Evolutionary conservation across 2,113 vertebrate species (phyloP).

Genomic region (Erythrolamprus reginae): DNA sequence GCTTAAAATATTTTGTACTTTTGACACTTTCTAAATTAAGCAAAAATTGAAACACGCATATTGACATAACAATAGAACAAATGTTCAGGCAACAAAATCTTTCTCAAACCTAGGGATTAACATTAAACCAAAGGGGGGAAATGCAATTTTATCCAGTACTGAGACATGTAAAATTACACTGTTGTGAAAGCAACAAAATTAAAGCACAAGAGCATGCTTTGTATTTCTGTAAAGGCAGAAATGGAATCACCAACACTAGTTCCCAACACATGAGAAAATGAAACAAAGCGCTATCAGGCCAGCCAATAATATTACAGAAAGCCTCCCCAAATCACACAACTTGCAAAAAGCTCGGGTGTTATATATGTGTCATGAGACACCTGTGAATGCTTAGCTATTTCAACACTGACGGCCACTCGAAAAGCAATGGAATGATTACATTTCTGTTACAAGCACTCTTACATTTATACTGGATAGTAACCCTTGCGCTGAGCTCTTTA

Average conservation of each 20-base stretch:
- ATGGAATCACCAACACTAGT: slow-evolving; percentile 41
- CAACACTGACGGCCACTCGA: slow-evolving; percentile 64
- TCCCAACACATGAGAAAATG: slow-evolving; percentile 45
- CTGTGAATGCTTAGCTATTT: slow-evolving; percentile 63
- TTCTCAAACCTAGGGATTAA: slow-evolving; percentile 28
- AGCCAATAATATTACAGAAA: slow-evolving; percentile 56
- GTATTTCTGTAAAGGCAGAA: slow-evolving; percentile 35
- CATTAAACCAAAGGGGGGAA: not conserved
- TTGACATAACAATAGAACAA: slow-evolving; percentile 10
- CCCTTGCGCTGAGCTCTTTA: slow-evolving; percentile 81
- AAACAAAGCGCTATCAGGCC: slow-evolving; percentile 54
- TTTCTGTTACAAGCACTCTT: slow-evolving; percentile 77
- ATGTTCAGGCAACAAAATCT: slow-evolving; percentile 36
- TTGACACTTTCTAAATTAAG: not conserved
- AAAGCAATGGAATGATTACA: slow-evolving; percentile 76
- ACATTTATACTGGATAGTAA: slow-evolving; percentile 84
- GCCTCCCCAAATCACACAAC: slow-evolving; percentile 42
- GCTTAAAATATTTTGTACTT: slow-evolving; percentile 17
- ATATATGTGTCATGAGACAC: slow-evolving; percentile 42
- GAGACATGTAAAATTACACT: slow-evolving; percentile 15
- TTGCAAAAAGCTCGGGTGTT: slow-evolving; percentile 58
- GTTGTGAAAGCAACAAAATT: slow-evolving; percentile 52
- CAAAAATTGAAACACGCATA: slow-evolving; percentile 3
- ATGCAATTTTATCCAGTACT: not conserved
- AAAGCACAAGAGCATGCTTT: slow-evolving; percentile 60